A percentile compares a stretch with the other conserved stretches of the same genome.
phyloP scores from a whole-genome alignment of 2,888 invertebrate species.

The Opisthograptis luteolata region DNA sequence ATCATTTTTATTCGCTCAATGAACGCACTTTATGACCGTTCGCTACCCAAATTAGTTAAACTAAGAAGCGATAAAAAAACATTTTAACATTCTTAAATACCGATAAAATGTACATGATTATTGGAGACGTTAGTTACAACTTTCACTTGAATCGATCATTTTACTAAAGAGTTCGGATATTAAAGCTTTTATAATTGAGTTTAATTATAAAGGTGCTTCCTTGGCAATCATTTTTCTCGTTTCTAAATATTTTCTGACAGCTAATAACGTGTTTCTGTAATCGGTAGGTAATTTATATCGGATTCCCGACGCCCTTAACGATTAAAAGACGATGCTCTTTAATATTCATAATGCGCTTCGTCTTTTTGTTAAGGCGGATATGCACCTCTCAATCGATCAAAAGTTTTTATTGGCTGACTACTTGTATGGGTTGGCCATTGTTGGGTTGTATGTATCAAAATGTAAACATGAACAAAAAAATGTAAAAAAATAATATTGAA shows the following conservation, averaged over 20 bases:
- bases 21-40: constrained; percentile 36
- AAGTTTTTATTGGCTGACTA: constrained; percentile 64
- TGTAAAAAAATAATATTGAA: constrained; percentile 41
- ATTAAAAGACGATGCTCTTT: constrained; percentile 66
- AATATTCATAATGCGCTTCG: constrained; percentile 45
- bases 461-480: constrained; percentile 55
- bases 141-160: constrained; percentile 59
- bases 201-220: constrained; percentile 53
- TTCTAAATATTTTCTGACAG: constrained; percentile 58
- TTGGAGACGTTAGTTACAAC: constrained; percentile 48
- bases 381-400: constrained; percentile 70
- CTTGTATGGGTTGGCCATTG: constrained; percentile 45
- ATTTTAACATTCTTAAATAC: constrained; percentile 58
- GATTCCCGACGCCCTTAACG: constrained; percentile 67
- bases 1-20: constrained; percentile 43
- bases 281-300: constrained; percentile 74
- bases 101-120: constrained; percentile 59
- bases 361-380: constrained; percentile 57
- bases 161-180: constrained; percentile 55
- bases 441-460: constrained; percentile 50
- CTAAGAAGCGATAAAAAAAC: constrained; percentile 63
- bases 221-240: constrained; percentile 52
- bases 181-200: constrained; percentile 48
- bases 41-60: constrained; percentile 62
- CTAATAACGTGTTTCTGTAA: constrained; percentile 71